Evolutionary conservation across 2,888 invertebrate species (phyloP).

Genomic region (Dasypogon diadema): DNA sequence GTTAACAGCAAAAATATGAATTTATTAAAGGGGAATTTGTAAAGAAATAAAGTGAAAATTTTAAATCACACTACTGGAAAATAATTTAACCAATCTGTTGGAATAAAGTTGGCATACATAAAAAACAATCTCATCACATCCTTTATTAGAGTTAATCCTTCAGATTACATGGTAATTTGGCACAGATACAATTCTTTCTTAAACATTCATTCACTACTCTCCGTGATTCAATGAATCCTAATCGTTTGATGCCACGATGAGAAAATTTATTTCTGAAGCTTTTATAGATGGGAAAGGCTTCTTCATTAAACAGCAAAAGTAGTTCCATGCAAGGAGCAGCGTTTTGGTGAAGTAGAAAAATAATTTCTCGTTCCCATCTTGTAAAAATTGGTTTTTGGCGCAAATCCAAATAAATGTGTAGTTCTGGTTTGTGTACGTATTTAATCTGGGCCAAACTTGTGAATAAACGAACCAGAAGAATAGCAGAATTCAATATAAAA

Average conservation of each 20-base stretch:
- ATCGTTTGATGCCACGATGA: not conserved
- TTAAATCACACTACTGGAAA: too few species aligned
- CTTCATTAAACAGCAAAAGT: not conserved
- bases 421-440: slow-evolving; percentile 8
- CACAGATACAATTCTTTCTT: not conserved
- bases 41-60: too few species aligned
- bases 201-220: not conserved
- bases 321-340: not conserved
- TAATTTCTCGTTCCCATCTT: slow-evolving; percentile 35
- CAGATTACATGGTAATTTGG: too few species aligned
- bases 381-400: slow-evolving; percentile 37
- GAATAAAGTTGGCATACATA: too few species aligned
- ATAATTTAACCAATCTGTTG: too few species aligned
- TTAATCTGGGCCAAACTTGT: slow-evolving; percentile 30
- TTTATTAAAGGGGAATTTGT: too few species aligned
- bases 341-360: not conserved
- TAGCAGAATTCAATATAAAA: not conserved
- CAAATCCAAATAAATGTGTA: slow-evolving; percentile 27
- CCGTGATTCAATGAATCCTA: not conserved
- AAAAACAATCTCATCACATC: too few species aligned
- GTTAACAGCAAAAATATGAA: too few species aligned
- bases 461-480: slow-evolving; percentile 14
- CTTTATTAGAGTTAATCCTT: too few species aligned
- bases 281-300: not conserved
- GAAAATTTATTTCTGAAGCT: not conserved